Conservation (phyloP, 2,797 vertebrate species). For the Potorous gilbertii region DNA sequence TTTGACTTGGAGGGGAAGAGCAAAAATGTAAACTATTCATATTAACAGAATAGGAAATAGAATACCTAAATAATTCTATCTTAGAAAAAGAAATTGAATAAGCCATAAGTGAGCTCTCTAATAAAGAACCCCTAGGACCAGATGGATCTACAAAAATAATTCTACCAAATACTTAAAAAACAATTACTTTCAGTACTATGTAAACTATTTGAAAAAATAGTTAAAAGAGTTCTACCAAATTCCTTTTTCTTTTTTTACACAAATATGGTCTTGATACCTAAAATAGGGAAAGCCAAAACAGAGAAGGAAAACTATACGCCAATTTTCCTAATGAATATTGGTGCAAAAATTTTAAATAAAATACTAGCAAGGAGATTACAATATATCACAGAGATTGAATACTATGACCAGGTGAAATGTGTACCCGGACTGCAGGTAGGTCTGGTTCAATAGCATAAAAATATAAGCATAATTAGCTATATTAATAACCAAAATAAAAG, state of each 20-base stretch:
- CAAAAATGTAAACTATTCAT: background rate
- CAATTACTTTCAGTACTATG: background rate
- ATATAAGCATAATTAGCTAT: too few species aligned
- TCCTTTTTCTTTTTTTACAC: too few species aligned
- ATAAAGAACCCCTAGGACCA: too few species aligned
- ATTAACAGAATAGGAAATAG: background rate
- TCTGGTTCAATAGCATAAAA: too few species aligned
- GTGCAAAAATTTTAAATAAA: background rate
- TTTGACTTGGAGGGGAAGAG: too few species aligned
- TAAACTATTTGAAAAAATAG: background rate
- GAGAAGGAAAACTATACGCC: background rate
- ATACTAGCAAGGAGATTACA: background rate
- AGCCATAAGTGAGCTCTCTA: too few species aligned
- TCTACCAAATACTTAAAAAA: background rate
- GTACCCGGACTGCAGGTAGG: background rate
- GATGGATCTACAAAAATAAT: too few species aligned
- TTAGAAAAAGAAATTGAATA: background rate
- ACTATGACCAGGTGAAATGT: background rate
- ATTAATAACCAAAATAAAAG: too few species aligned
- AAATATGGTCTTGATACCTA: background rate
- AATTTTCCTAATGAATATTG: background rate
- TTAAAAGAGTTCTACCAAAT: too few species aligned
- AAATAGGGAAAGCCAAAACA: background rate
- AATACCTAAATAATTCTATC: background rate
- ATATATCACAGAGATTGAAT: background rate